Evolutionary conservation across 1,140 invertebrate genomes (phyloP).

Genomic region (Apis laboriosa): DNA sequence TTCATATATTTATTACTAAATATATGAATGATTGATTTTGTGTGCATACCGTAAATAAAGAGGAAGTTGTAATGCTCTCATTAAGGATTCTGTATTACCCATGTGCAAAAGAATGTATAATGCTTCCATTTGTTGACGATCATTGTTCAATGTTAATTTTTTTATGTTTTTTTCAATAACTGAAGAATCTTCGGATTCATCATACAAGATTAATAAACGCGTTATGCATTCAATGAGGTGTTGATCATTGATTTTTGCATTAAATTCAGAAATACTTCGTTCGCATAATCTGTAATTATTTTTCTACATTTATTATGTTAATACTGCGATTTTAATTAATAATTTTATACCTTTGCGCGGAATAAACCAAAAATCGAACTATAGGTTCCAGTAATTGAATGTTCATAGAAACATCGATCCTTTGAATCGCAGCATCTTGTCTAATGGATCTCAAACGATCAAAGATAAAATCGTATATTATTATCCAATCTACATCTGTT

Average conservation of each 20-base stretch:
- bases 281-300: conserved; percentile 78
- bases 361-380: conserved; percentile 85
- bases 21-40: neutral
- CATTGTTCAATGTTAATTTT: conserved; percentile 55
- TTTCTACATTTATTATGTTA: neutral
- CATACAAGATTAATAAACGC: conserved; percentile 82
- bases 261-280: conserved; percentile 80
- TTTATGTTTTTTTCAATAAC: conserved; percentile 49
- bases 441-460: conserved; percentile 88
- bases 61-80: conserved; percentile 78
- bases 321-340: neutral
- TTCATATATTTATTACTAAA: neutral
- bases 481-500: conserved; percentile 81
- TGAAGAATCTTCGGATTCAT: conserved; percentile 69
- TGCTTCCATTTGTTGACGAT: conserved; percentile 80
- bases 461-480: conserved; percentile 88
- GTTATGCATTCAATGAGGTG: conserved; percentile 84
- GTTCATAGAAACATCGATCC: conserved; percentile 77
- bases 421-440: conserved; percentile 89
- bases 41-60: conserved; percentile 67
- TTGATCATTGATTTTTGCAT: conserved; percentile 83
- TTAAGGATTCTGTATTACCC: conserved; percentile 80
- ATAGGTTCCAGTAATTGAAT: conserved; percentile 85
- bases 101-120: conserved; percentile 84
- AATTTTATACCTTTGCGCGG: conserved; percentile 83